phyloP scores from a whole-genome alignment of 2,888 invertebrate genomes.

The Acanthosepion pharaonis region DNA sequence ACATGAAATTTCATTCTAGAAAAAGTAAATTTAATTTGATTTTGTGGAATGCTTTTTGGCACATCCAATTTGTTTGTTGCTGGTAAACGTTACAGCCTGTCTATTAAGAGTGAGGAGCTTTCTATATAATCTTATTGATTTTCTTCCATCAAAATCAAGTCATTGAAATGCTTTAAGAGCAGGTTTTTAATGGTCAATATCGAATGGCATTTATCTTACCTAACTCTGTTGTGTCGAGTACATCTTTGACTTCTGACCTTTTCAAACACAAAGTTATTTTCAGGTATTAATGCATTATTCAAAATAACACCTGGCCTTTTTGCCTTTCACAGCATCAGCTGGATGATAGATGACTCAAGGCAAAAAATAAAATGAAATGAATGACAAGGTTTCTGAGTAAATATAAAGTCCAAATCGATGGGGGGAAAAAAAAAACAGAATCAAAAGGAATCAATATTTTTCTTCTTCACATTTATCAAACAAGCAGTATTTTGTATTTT shows the following conservation, averaged over 20 bases:
- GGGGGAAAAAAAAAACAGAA: not conserved
- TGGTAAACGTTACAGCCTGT: no score
- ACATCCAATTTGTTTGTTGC: no score
- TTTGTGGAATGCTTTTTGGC: no score
- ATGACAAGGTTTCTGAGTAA: not conserved
- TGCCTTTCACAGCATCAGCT: not conserved
- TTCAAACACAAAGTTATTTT: not conserved
- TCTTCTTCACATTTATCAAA: not conserved
- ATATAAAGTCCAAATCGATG: conserved; percentile 15
- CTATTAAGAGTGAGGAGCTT: no score
- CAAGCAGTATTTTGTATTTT: not conserved
- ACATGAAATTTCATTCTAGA: no score
- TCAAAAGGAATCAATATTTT: not conserved
- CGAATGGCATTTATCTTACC: not conserved
- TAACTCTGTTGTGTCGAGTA: not conserved
- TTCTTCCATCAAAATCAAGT: not conserved
- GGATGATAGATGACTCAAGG: not conserved
- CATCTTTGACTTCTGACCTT: conserved; percentile 14
- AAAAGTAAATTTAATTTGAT: no score
- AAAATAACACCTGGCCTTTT: not conserved
- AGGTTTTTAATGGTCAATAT: not conserved
- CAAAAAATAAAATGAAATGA: not conserved
- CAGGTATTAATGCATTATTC: not conserved
- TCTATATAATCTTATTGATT: no score
- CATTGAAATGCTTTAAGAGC: not conserved